Percentiles rank a stretch among this genome's conserved stretches.
phyloP scores from a whole-genome alignment of 2,113 vertebrate species.

The Ranitomeya variabilis region DNA sequence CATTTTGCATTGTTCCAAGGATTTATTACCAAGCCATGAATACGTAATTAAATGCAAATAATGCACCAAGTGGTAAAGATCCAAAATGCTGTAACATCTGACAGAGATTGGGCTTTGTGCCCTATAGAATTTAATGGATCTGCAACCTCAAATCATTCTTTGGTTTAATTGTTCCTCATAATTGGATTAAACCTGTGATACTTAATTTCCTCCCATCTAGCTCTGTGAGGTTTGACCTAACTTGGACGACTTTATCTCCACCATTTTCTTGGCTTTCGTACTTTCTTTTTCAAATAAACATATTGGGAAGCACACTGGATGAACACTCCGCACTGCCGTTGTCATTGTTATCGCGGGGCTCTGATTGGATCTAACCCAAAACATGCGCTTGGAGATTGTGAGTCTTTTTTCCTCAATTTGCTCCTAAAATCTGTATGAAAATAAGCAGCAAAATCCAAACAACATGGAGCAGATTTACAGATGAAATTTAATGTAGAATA shows the following conservation, averaged over 20 bases:
- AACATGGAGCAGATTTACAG: no score
- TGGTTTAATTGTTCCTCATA: not conserved
- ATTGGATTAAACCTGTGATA: not conserved
- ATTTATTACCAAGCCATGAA: constrained; percentile 26
- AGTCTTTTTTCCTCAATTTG: no score
- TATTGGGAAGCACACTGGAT: no score
- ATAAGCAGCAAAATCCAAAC: no score
- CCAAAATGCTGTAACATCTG: not conserved
- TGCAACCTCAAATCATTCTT: not conserved
- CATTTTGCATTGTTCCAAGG: constrained; percentile 16
- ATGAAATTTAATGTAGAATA: no score
- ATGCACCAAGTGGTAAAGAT: not conserved
- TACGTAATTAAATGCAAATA: constrained; percentile 18
- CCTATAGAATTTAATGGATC: not conserved
- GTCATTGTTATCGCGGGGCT: no score
- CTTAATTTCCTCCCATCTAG: not conserved
- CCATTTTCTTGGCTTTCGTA: not conserved
- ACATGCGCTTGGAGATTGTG: no score
- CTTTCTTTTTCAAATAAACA: not conserved
- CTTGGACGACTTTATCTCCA: not conserved
- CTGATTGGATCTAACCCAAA: no score
- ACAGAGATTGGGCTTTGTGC: constrained; percentile 14
- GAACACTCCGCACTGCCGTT: no score
- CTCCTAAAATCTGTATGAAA: no score
- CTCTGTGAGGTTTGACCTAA: not conserved